Conservation (phyloP, 1,140 invertebrate genomes). For the Teleopsis dalmanni region DNA sequence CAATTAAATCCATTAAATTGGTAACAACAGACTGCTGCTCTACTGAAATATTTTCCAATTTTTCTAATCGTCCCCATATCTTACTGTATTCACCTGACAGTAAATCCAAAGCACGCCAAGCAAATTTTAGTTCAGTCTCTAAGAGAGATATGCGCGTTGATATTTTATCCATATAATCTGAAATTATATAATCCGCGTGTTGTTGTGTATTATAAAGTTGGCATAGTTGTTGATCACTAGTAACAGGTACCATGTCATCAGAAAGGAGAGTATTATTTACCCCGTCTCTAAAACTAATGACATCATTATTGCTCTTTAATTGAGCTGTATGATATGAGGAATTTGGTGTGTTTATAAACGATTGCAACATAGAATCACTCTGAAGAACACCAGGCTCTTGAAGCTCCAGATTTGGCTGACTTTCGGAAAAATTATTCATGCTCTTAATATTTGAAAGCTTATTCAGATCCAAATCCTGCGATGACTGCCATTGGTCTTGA, state of each 20-base stretch:
- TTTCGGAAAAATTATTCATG: no score
- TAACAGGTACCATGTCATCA: conserved; percentile 28
- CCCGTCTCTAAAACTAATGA: no score
- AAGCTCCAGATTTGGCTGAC: no score
- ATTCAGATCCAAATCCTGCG: no score
- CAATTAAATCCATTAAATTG: conserved; percentile 75
- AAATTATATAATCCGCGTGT: conserved; percentile 61
- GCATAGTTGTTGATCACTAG: conserved; percentile 35
- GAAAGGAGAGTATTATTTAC: background rate
- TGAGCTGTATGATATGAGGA: no score
- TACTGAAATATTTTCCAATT: conserved; percentile 78
- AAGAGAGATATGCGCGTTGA: conserved; percentile 75
- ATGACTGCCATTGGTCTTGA: no score
- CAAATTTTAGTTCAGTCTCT: conserved; percentile 83
- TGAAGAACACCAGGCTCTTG: no score
- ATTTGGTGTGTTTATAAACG: no score
- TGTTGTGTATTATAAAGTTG: conserved; percentile 35
- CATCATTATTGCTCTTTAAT: background rate
- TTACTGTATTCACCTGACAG: conserved; percentile 87
- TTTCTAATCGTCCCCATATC: conserved; percentile 89
- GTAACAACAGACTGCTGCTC: conserved; percentile 88
- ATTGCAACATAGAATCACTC: no score
- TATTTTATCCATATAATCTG: conserved; percentile 82
- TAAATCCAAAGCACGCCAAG: conserved; percentile 83
- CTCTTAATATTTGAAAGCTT: no score